Evolutionary conservation across 2,888 invertebrate species (phyloP).

Genomic region (Allacma fusca): DNA sequence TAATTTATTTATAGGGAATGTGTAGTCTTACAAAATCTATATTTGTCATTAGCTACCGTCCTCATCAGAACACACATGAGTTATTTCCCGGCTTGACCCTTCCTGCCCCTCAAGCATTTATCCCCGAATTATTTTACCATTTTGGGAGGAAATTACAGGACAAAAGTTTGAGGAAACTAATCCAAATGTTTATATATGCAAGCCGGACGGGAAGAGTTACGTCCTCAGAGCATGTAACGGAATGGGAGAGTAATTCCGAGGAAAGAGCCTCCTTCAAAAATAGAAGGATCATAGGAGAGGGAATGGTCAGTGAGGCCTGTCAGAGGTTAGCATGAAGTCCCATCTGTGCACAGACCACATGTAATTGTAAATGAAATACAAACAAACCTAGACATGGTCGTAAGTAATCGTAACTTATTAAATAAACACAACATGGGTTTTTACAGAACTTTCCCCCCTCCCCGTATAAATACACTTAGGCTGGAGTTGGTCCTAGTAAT

Average conservation of each 20-base stretch:
- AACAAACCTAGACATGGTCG: not conserved
- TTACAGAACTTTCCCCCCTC: not conserved
- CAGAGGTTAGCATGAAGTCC: not conserved
- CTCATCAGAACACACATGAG: too few relatives aligned
- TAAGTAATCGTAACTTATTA: conserved; percentile 3
- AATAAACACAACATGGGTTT: not conserved
- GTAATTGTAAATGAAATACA: conserved; percentile 1
- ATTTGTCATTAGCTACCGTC: too few relatives aligned
- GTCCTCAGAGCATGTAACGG: not conserved
- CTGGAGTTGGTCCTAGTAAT: too few relatives aligned
- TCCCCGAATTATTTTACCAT: not conserved
- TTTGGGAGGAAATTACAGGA: not conserved
- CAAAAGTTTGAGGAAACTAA: not conserved
- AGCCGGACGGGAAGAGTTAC: not conserved
- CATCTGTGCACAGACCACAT: not conserved
- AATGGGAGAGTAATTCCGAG: not conserved
- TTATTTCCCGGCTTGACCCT: too few relatives aligned
- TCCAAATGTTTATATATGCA: not conserved
- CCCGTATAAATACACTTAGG: not conserved
- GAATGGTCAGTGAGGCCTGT: not conserved
- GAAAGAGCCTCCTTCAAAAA: too few relatives aligned
- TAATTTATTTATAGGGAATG: too few relatives aligned
- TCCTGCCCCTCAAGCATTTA: not conserved
- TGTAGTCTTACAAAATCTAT: too few relatives aligned
- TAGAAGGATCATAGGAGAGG: not conserved